Conservation (phyloP, 2,797 vertebrate genomes). For the Miichthys miiuy region DNA sequence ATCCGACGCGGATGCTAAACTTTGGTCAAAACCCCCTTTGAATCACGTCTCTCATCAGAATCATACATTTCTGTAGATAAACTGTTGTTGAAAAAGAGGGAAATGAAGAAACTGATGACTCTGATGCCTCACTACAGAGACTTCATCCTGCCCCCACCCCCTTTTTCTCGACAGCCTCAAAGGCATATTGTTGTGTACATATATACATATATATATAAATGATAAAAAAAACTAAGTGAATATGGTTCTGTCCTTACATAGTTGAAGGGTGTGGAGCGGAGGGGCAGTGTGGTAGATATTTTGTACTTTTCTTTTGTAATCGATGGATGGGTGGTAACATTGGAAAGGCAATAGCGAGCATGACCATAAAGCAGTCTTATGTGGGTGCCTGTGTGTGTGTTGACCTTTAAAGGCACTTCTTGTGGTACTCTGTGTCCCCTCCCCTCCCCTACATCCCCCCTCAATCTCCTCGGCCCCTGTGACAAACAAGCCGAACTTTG, state of each 20-base stretch:
- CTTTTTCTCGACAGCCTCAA: slow-evolving; percentile 90
- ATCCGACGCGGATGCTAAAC: slow-evolving; percentile 52
- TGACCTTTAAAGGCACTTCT: slow-evolving; percentile 66
- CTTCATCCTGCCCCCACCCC: slow-evolving; percentile 77
- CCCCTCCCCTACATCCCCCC: slow-evolving; percentile 34
- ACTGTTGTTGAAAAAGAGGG: slow-evolving; percentile 60
- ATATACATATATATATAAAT: slow-evolving; percentile 86
- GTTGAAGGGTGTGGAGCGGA: slow-evolving; percentile 82
- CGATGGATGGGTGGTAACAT: slow-evolving; percentile 60
- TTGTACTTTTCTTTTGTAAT: slow-evolving; percentile 87
- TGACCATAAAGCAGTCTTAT: slow-evolving; percentile 72
- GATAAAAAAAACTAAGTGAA: slow-evolving; percentile 86
- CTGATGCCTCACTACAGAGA: slow-evolving; percentile 72
- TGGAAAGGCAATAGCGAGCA: slow-evolving; percentile 79
- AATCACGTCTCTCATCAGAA: slow-evolving; percentile 49
- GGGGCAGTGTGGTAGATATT: slow-evolving; percentile 90
- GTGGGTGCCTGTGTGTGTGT: slow-evolving; percentile 67
- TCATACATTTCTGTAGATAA: slow-evolving; percentile 80
- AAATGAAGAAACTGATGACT: slow-evolving; percentile 71
- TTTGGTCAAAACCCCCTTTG: neutral
- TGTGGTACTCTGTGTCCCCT: slow-evolving; percentile 69
- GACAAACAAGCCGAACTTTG: slow-evolving; percentile 84
- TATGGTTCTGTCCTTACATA: slow-evolving; percentile 95
- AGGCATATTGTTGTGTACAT: slow-evolving; percentile 92
- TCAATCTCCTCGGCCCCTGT: slow-evolving; percentile 76